Conservation (phyloP, 2,888 invertebrate species). For the Cosmia pyralina region DNA sequence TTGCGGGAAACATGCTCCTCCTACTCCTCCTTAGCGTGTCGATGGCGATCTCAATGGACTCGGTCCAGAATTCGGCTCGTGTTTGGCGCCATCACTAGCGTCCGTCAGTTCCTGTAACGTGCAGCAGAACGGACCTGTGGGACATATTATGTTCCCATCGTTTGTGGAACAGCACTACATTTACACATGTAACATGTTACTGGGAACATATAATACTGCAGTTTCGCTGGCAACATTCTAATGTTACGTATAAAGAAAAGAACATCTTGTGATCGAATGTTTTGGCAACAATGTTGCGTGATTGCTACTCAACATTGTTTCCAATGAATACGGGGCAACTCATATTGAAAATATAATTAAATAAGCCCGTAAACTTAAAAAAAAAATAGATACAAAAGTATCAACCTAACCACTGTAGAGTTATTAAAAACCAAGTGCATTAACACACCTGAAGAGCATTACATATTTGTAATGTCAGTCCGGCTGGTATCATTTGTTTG, state of each 20-base stretch:
- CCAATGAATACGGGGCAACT: background rate
- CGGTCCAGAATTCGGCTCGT: too few relatives aligned
- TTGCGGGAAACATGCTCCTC: background rate
- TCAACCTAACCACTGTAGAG: background rate
- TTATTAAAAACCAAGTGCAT: background rate
- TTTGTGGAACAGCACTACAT: too few relatives aligned
- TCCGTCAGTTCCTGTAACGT: too few relatives aligned
- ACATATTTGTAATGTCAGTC: background rate
- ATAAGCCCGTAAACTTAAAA: background rate
- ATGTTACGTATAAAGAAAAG: background rate
- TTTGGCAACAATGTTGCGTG: background rate
- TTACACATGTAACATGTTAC: background rate
- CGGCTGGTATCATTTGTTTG: constrained; percentile 13
- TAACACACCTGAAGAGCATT: background rate
- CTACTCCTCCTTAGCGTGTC: too few relatives aligned
- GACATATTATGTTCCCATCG: too few relatives aligned
- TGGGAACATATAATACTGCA: too few relatives aligned
- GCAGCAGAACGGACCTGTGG: too few relatives aligned
- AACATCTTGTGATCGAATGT: background rate
- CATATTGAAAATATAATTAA: background rate
- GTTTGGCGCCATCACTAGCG: too few relatives aligned
- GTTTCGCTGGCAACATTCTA: background rate
- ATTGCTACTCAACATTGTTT: background rate
- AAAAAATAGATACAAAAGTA: background rate
- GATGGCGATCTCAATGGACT: too few relatives aligned